phyloP scores from a whole-genome alignment of 2,113 vertebrate species.

The Oceanites oceanicus region DNA sequence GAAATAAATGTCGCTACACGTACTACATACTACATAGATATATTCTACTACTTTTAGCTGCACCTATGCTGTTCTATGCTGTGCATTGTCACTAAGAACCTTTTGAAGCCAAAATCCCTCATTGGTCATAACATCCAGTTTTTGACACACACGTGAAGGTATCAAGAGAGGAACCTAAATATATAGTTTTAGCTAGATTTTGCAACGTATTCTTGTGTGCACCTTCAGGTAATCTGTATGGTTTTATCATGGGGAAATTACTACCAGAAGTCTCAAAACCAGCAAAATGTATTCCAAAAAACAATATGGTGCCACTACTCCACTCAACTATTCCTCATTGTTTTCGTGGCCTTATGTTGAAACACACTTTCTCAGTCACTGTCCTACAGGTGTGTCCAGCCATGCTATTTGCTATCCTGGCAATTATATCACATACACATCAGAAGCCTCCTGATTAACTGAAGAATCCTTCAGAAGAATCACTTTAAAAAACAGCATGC shows the following conservation, averaged over 20 bases:
- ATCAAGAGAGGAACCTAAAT: background rate
- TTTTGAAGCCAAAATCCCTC: background rate
- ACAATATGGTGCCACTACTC: background rate
- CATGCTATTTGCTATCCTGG: background rate
- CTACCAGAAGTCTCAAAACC: background rate
- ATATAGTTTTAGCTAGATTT: background rate
- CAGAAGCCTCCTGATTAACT: background rate
- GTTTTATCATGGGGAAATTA: background rate
- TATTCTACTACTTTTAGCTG: background rate
- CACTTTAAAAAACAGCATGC: background rate
- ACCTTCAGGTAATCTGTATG: background rate
- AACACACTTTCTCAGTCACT: background rate
- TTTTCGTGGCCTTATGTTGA: background rate
- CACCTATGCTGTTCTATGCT: background rate
- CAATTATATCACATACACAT: background rate
- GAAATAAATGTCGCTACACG: background rate
- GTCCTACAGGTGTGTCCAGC: background rate
- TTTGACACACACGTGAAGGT: background rate
- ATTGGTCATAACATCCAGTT: background rate
- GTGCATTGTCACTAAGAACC: background rate
- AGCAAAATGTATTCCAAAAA: background rate
- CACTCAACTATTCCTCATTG: background rate
- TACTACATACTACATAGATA: too few relatives aligned
- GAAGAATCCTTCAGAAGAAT: background rate
- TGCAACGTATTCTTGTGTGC: background rate